Percentiles rank a stretch among this genome's conserved stretches.
These are phyloP conservation scores for Rhynchonycteris naso DNA, from an alignment of 2,797 vertebrate species.

Conservation along the genomic window DNA sequence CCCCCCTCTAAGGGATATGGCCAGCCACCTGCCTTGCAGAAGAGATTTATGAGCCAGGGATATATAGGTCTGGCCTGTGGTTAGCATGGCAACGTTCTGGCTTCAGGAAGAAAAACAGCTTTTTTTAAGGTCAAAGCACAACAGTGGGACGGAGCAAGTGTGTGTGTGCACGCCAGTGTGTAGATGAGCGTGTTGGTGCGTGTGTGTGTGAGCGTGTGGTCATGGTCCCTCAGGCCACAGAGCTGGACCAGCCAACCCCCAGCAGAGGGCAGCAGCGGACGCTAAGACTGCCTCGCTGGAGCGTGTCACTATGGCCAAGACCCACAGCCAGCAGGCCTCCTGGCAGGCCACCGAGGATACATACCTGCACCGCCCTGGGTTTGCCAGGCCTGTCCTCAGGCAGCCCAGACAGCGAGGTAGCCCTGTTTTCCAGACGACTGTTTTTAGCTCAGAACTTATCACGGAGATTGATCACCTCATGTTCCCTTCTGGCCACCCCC, in stretches of 20 bases:
- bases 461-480: neutral
- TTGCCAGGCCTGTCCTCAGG: neutral
- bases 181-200: too few species aligned
- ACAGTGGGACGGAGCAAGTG: neutral
- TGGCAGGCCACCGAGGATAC: rapidly evolving
- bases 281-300: neutral
- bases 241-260: neutral
- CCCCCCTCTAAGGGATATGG: neutral
- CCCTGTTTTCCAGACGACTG: neutral
- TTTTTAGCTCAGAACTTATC: neutral
- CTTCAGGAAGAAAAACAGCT: neutral
- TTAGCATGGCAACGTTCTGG: neutral
- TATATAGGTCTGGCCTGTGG: neutral
- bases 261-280: constrained; percentile 70
- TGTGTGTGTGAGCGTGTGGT: too few species aligned
- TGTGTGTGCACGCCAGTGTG: too few species aligned
- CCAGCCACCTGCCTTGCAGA: neutral
- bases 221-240: neutral
- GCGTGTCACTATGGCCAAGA: neutral
- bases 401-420: neutral
- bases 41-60: neutral
- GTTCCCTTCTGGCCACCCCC: neutral
- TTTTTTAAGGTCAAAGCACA: neutral
- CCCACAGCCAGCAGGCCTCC: neutral
- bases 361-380: rapidly evolving